A percentile compares a stretch with the other conserved stretches of the same genome.
These are phyloP conservation scores for Panthera uncia DNA, from an alignment of 2,113 vertebrate genomes.

Conservation along the genomic window DNA sequence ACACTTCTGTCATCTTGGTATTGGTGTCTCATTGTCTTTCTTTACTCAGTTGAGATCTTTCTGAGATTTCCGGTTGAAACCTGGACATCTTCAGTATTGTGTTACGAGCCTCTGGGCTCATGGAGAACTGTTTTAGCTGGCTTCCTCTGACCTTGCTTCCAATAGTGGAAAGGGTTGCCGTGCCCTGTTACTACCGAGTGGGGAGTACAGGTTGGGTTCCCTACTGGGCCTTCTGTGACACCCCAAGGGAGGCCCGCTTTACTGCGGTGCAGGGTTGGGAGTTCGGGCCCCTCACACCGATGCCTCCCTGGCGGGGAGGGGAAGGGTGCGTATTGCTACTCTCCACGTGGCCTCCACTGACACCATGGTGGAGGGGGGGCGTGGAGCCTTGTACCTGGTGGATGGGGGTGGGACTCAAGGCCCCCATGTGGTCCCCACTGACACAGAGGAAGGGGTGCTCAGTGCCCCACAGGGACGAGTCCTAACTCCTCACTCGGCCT, in stretches of 20 bases:
- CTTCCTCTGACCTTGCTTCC: background rate
- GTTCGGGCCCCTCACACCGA: background rate
- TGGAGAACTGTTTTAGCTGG: background rate
- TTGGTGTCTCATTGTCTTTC: background rate
- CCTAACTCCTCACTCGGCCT: background rate
- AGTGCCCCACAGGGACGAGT: background rate
- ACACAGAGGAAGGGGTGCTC: background rate
- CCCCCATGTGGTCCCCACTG: background rate
- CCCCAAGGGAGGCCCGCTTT: background rate
- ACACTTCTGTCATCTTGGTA: background rate
- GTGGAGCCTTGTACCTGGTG: too few relatives aligned
- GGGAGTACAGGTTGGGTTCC: too few relatives aligned
- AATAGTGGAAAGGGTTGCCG: rapidly evolving
- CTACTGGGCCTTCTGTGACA: background rate
- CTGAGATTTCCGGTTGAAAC: background rate
- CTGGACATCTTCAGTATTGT: background rate
- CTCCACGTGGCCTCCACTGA: background rate
- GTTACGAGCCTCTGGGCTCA: background rate
- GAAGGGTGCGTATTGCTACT: background rate
- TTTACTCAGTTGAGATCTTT: background rate
- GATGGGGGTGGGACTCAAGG: background rate
- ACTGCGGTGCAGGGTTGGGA: background rate
- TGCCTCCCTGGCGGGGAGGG: background rate
- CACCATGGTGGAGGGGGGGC: too few relatives aligned
- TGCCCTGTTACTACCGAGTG: rapidly evolving